Percentiles rank a stretch among this genome's conserved stretches.
phyloP scores from a whole-genome alignment of 2,888 invertebrate species.

The Eupeodes latifasciatus region DNA sequence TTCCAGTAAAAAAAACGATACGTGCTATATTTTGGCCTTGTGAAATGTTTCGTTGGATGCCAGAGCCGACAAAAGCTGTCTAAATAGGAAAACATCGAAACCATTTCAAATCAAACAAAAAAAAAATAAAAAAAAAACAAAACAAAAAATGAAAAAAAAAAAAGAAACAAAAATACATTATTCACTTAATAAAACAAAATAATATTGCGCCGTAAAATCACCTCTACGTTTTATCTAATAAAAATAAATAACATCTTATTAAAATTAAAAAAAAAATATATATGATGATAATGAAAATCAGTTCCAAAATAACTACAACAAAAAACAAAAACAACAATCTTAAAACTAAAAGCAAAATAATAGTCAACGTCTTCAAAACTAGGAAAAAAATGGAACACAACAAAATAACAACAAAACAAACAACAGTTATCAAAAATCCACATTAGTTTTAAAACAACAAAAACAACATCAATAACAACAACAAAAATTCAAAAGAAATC shows the following conservation, averaged over 20 bases:
- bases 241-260: slow-evolving; percentile 39
- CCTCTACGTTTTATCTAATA: slow-evolving; percentile 70
- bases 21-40: slow-evolving; percentile 84
- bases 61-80: slow-evolving; percentile 84
- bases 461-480: slow-evolving; percentile 31
- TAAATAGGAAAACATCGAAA: slow-evolving; percentile 79
- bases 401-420: slow-evolving; percentile 6
- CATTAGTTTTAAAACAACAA: slow-evolving; percentile 45
- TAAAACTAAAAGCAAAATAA: slow-evolving; percentile 41
- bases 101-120: slow-evolving; percentile 76
- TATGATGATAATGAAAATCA: slow-evolving; percentile 62
- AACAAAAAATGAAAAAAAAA: neutral
- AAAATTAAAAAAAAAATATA: slow-evolving; percentile 47
- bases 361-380: slow-evolving; percentile 72
- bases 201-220: slow-evolving; percentile 75
- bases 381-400: slow-evolving; percentile 64
- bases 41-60: slow-evolving; percentile 84
- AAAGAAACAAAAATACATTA: slow-evolving; percentile 63
- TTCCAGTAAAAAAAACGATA: slow-evolving; percentile 83
- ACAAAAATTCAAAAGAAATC: slow-evolving; percentile 39
- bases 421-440: slow-evolving; percentile 53
- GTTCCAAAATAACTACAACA: slow-evolving; percentile 72
- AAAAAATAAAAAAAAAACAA: slow-evolving; percentile 33
- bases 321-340: slow-evolving; percentile 34
- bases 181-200: slow-evolving; percentile 70